Conservation (phyloP, 1,140 invertebrate genomes). For the Caenorhabditis inopinata region DNA sequence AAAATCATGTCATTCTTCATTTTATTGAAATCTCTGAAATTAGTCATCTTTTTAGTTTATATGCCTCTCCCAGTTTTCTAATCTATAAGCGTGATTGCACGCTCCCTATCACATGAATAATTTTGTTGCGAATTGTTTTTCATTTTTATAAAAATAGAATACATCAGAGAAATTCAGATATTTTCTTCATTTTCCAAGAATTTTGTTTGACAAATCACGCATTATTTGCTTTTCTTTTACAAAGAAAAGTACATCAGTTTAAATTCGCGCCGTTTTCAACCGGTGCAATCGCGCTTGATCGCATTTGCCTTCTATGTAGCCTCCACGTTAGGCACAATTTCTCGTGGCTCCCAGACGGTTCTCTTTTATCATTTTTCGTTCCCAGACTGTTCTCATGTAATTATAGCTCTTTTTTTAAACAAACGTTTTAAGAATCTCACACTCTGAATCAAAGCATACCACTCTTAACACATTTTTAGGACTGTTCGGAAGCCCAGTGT, state of each 20-base stretch:
- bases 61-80: background rate
- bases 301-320: background rate
- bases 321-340: background rate
- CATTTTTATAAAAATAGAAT: background rate
- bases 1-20: background rate
- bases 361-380: background rate
- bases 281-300: background rate
- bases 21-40: background rate
- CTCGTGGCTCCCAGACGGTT: background rate
- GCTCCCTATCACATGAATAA: slow-evolving; percentile 11
- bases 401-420: no score
- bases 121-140: background rate
- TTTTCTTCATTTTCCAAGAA: background rate
- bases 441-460: no score
- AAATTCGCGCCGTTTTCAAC: no score
- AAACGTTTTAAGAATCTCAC: no score
- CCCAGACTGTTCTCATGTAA: background rate
- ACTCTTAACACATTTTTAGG: background rate
- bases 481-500: slow-evolving; percentile 25
- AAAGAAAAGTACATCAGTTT: no score
- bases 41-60: background rate
- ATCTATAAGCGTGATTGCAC: background rate
- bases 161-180: background rate
- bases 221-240: no score
- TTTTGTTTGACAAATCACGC: background rate